These are phyloP conservation scores for Nasonia oneida DNA, from an alignment of 2,888 invertebrate genomes.

Conservation along the genomic window DNA sequence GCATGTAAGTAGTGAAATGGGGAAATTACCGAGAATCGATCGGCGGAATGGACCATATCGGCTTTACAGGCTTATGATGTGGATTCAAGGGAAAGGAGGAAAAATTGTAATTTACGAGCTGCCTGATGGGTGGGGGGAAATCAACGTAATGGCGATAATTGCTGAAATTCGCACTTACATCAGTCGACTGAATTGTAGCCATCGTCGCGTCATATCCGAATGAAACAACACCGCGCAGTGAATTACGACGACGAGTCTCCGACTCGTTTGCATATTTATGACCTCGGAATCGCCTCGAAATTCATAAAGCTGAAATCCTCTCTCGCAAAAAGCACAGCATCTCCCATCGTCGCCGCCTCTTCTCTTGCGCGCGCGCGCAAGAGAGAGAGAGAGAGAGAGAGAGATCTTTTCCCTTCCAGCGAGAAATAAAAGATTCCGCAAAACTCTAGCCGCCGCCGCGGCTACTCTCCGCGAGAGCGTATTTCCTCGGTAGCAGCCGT, in stretches of 20 bases:
- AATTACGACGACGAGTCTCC: background rate
- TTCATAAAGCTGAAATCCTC: conserved; percentile 41
- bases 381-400: too few species aligned
- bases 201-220: background rate
- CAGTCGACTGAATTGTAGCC: background rate
- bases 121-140: background rate
- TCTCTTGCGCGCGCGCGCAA: too few species aligned
- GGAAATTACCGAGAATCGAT: background rate
- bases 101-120: too few species aligned
- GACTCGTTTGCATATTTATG: conserved; percentile 10
- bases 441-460: background rate
- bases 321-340: background rate
- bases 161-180: background rate
- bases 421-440: background rate
- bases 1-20: background rate
- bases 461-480: background rate
- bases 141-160: background rate
- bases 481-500: conserved; percentile 11
- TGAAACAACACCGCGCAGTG: background rate
- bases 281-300: background rate
- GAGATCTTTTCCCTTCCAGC: background rate
- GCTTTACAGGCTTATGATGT: background rate
- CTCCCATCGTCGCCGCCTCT: background rate
- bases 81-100: too few species aligned
- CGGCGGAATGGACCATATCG: background rate